phyloP scores from a whole-genome alignment of 2,797 vertebrate genomes.

The Labeo calbasu region DNA sequence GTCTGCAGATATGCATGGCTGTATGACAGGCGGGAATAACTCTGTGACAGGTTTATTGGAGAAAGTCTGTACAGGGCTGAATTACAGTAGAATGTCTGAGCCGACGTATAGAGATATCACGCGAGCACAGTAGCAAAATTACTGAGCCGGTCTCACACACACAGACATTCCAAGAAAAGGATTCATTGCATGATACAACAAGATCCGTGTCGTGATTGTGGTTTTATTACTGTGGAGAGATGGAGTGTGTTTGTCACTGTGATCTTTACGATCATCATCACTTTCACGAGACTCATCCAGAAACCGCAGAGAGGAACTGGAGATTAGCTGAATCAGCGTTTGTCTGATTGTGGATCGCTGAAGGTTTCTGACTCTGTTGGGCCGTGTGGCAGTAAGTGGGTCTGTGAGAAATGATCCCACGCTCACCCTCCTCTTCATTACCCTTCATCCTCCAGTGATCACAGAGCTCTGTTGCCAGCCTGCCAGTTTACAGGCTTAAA shows the following conservation, averaged over 20 bases:
- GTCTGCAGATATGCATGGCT: slow-evolving; percentile 1
- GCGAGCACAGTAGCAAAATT: slow-evolving; percentile 10
- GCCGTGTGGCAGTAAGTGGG: background rate
- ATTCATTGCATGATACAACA: slow-evolving; percentile 24
- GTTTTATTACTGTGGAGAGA: slow-evolving; percentile 20
- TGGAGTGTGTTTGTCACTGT: slow-evolving; percentile 18
- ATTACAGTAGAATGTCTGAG: slow-evolving; percentile 19
- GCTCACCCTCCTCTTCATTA: slow-evolving; percentile 32
- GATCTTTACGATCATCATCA: slow-evolving; percentile 35
- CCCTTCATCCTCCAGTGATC: slow-evolving; percentile 32
- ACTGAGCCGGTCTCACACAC: background rate
- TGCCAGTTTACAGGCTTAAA: background rate
- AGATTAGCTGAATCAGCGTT: slow-evolving; percentile 37
- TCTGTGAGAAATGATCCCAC: slow-evolving; percentile 30
- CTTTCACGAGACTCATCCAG: slow-evolving; percentile 18
- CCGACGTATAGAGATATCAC: slow-evolving; percentile 15
- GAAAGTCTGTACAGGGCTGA: slow-evolving; percentile 14
- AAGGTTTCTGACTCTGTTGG: background rate
- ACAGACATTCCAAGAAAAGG: background rate
- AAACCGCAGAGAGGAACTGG: slow-evolving; percentile 36
- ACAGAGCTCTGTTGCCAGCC: slow-evolving; percentile 8
- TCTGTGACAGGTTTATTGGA: slow-evolving; percentile 48
- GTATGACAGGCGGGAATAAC: slow-evolving; percentile 29
- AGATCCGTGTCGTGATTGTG: background rate
- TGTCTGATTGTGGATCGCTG: slow-evolving; percentile 37